phyloP scores from a whole-genome alignment of 2,797 vertebrate genomes.

The Ciconia nigra region DNA sequence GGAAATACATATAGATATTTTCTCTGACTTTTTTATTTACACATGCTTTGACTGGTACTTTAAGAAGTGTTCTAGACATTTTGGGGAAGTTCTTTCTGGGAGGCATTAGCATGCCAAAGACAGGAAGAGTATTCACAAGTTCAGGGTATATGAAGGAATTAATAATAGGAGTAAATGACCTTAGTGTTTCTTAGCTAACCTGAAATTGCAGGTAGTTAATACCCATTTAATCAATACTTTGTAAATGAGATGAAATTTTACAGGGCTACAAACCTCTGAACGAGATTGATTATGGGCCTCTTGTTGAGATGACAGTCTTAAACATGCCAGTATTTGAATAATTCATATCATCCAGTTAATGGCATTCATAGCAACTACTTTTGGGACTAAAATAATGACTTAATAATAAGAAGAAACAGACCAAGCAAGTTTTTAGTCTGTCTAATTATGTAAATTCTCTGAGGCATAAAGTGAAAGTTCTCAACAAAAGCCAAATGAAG shows the following conservation, averaged over 20 bases:
- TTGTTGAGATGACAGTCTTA: slow-evolving; percentile 1
- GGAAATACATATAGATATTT: not conserved
- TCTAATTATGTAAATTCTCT: slow-evolving; percentile 25
- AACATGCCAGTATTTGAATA: slow-evolving; percentile 13
- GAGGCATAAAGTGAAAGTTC: slow-evolving; percentile 36
- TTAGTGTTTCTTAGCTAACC: not conserved
- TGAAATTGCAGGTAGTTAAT: not conserved
- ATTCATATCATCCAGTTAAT: slow-evolving; percentile 31
- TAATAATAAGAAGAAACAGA: slow-evolving; percentile 50
- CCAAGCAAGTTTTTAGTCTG: slow-evolving; percentile 25
- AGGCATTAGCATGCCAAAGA: not conserved
- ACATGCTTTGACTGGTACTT: not conserved
- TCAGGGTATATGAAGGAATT: not conserved
- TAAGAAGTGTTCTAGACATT: not conserved
- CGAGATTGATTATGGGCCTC: not conserved
- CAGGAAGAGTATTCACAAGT: not conserved
- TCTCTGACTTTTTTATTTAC: not conserved
- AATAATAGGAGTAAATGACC: not conserved
- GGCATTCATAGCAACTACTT: slow-evolving; percentile 23
- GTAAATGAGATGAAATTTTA: not conserved
- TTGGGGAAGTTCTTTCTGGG: not conserved
- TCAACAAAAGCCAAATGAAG: not conserved
- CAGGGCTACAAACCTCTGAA: not conserved
- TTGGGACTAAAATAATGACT: slow-evolving; percentile 38
- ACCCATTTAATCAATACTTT: slow-evolving; percentile 8